A percentile compares a stretch with the other conserved stretches of the same genome.
These are phyloP conservation scores for Cydia strobilella DNA, from an alignment of 1,140 invertebrate species.

Conservation along the genomic window DNA sequence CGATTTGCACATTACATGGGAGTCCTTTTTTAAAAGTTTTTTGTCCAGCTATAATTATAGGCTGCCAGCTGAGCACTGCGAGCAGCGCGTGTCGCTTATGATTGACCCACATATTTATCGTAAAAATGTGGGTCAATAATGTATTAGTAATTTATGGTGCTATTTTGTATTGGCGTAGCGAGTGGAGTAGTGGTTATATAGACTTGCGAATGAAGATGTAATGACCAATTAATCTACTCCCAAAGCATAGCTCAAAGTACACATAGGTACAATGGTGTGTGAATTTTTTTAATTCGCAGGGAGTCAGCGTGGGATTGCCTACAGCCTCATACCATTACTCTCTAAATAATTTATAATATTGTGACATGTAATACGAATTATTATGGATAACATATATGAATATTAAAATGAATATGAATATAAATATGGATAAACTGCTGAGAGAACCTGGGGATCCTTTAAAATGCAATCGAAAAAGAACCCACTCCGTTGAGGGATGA, in stretches of 20 bases:
- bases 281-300: too few species aligned
- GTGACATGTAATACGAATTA: too few species aligned
- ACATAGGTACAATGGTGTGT: too few species aligned
- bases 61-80: neutral
- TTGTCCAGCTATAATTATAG: neutral
- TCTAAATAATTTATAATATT: too few species aligned
- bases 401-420: too few species aligned
- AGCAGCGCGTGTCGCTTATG: neutral
- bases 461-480: neutral
- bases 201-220: neutral
- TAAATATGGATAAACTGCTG: too few species aligned
- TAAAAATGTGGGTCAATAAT: neutral
- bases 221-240: too few species aligned
- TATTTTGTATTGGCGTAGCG: neutral
- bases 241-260: too few species aligned
- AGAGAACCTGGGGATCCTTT: too few species aligned
- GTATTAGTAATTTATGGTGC: neutral
- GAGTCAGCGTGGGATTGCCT: too few species aligned
- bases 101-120: conserved; percentile 7
- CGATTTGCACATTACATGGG: conserved; percentile 9
- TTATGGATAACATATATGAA: too few species aligned
- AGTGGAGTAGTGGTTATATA: neutral
- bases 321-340: too few species aligned
- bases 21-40: conserved; percentile 10
- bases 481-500: neutral